phyloP scores from a whole-genome alignment of 1,140 invertebrate genomes.

The Leptinotarsa defecta region DNA sequence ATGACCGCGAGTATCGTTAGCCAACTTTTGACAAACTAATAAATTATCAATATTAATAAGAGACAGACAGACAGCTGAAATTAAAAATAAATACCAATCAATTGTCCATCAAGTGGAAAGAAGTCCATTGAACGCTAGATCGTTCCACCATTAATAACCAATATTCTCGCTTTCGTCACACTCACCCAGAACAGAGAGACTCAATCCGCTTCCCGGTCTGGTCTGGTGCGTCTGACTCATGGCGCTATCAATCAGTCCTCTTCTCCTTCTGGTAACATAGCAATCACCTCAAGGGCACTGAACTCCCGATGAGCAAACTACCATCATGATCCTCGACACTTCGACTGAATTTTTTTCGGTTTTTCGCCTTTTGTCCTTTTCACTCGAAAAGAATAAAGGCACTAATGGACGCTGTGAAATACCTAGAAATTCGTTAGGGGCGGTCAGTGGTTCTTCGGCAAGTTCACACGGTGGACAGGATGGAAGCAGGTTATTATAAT shows the following conservation, averaged over 20 bases:
- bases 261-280: slow-evolving; percentile 23
- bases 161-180: background rate
- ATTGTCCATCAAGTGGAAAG: too few relatives aligned
- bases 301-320: background rate
- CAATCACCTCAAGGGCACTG: slow-evolving; percentile 6
- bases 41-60: too few relatives aligned
- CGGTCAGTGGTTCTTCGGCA: background rate
- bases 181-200: slow-evolving; percentile 38
- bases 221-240: slow-evolving; percentile 40
- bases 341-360: background rate
- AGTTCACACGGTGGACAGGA: background rate
- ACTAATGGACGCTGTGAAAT: background rate
- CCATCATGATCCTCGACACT: background rate
- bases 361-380: slow-evolving; percentile 7
- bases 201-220: slow-evolving; percentile 37
- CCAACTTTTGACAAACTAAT: too few relatives aligned
- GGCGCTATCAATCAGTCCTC: slow-evolving; percentile 30
- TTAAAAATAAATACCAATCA: too few relatives aligned
- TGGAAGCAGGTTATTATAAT: background rate
- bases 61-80: too few relatives aligned
- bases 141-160: too few relatives aligned
- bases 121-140: too few relatives aligned
- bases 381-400: background rate
- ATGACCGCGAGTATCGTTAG: too few relatives aligned
- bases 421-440: background rate